Conservation (phyloP, 2,797 vertebrate species). For the Gadopsis bispinosus region DNA sequence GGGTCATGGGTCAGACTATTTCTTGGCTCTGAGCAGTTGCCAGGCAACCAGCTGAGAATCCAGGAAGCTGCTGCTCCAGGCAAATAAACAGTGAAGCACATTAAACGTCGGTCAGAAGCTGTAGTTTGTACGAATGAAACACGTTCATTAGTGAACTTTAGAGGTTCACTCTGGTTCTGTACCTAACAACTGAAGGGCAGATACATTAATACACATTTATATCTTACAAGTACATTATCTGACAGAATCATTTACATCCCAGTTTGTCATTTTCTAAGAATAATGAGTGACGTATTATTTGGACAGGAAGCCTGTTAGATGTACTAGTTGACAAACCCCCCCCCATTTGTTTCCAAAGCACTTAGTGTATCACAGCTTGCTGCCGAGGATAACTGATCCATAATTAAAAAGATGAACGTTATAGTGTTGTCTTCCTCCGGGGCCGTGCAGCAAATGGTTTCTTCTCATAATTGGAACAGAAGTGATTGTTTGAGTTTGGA, state of each 20-base stretch:
- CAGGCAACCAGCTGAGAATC: too few relatives aligned
- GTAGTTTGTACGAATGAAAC: too few relatives aligned
- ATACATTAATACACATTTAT: too few relatives aligned
- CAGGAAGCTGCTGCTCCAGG: too few relatives aligned
- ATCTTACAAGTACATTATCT: too few relatives aligned
- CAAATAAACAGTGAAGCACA: too few relatives aligned
- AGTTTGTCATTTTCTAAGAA: background rate
- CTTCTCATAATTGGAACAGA: slow-evolving; percentile 30
- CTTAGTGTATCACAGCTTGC: background rate
- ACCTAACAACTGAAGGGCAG: too few relatives aligned
- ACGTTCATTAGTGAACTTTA: too few relatives aligned
- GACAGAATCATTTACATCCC: background rate
- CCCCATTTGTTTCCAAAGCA: slow-evolving; percentile 3
- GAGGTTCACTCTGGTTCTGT: too few relatives aligned
- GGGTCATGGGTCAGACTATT: too few relatives aligned
- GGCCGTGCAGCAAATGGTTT: slow-evolving; percentile 10
- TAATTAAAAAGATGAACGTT: slow-evolving; percentile 42
- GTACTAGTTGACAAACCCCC: background rate
- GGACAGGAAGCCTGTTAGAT: background rate
- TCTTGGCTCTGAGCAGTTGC: too few relatives aligned
- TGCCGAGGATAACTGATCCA: slow-evolving; percentile 17
- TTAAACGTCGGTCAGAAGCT: too few relatives aligned
- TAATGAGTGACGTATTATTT: background rate
- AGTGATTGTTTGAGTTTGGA: slow-evolving; percentile 30
- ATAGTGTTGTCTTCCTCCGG: slow-evolving; percentile 31